Evolutionary conservation across 1,140 invertebrate species (phyloP).

Genomic region (Calliopsis andreniformis): DNA sequence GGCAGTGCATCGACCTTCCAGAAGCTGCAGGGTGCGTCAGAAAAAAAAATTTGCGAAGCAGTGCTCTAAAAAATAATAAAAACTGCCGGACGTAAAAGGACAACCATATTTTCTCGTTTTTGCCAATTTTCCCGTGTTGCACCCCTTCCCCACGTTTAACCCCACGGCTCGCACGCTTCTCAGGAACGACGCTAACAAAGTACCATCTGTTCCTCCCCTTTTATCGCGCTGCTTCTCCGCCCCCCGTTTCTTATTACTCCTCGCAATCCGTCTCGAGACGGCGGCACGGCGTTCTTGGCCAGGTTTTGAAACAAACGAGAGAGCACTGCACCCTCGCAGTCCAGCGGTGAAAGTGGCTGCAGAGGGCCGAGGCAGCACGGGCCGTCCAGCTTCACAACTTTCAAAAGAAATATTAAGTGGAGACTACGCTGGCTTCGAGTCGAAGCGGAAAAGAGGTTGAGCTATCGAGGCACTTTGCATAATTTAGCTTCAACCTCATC

Average conservation of each 20-base stretch:
- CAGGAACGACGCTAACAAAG: background rate
- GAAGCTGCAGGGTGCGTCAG: too few species aligned
- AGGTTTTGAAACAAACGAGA: constrained; percentile 53
- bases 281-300: background rate
- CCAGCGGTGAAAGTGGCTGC: constrained; percentile 17
- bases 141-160: background rate
- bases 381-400: constrained; percentile 50
- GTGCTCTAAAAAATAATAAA: too few species aligned
- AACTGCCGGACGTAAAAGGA: too few species aligned
- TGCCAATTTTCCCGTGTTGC: background rate
- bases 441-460: constrained; percentile 60
- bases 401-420: constrained; percentile 68
- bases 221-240: background rate
- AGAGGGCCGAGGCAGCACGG: background rate
- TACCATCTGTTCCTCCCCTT: background rate
- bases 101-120: background rate
- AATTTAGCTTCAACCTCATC: constrained; percentile 65
- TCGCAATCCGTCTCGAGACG: constrained; percentile 39
- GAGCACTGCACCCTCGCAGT: background rate
- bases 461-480: constrained; percentile 76
- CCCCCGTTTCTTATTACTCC: constrained; percentile 45
- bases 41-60: too few species aligned
- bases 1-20: too few species aligned
- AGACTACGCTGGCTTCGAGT: background rate
- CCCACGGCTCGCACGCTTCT: background rate